Percentiles rank a stretch among this genome's conserved stretches.
Conservation (phyloP, 2,888 invertebrate genomes). For the Deilephila elpenor region DNA sequence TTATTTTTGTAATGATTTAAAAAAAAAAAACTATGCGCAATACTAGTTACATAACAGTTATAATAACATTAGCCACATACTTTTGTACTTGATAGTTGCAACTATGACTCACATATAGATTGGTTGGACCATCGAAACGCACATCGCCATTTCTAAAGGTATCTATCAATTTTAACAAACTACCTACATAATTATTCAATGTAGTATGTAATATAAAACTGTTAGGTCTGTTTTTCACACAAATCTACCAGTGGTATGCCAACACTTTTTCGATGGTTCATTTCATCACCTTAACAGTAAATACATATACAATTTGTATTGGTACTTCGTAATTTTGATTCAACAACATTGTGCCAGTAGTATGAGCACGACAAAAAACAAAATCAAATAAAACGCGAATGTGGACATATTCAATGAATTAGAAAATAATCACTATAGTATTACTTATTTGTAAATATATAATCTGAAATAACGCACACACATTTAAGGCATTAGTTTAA, state of each 20-base stretch:
- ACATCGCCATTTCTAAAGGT: not conserved
- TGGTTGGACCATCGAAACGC: conserved; percentile 22
- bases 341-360: not conserved
- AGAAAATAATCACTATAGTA: not conserved
- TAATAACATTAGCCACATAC: conserved; percentile 47
- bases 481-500: conserved; percentile 2
- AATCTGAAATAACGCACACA: not conserved
- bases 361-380: not conserved
- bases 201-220: not conserved
- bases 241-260: not conserved
- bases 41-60: conserved; percentile 20
- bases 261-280: not conserved
- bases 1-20: not conserved
- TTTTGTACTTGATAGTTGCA: conserved; percentile 54
- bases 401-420: not conserved
- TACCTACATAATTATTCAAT: not conserved
- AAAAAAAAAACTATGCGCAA: conserved; percentile 10
- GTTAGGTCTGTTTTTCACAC: not conserved
- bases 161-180: not conserved
- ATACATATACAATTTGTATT: not conserved
- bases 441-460: not conserved
- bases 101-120: conserved; percentile 17
- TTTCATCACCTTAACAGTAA: not conserved
- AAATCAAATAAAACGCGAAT: not conserved
- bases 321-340: not conserved